Evolutionary conservation across 2,113 vertebrate genomes (phyloP), one percentile per base, ranked within the genome.

Genomic region (Anolis sagrei): DNA sequence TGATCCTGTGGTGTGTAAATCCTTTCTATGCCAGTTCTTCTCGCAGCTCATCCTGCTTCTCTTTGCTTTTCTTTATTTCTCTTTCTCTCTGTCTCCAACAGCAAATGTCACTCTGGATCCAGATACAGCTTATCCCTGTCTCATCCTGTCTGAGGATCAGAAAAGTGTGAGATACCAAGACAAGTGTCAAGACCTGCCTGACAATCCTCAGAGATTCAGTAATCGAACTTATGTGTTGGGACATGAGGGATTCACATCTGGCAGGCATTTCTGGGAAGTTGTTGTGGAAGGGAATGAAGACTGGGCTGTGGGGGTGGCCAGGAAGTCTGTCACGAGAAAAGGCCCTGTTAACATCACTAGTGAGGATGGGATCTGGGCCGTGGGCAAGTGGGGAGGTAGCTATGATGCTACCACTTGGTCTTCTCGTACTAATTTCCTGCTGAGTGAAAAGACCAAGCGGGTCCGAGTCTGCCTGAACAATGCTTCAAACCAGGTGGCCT

Each of bases 311-410:
- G 80, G 80, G 10, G n/a, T 82, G 11, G 66, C 68, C 68, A 72
- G 68, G 27, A 39, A 72, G 49, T 73, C 68, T 36, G 49, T 82
- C 21, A 25, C 9, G 5, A 82, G 80, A 21, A 82, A 72, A 21
- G 68, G 68, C 1, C 2, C 0, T 1, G 1, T 72, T 9, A 5
- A 0, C n/a, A n/a, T n/a, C 0, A 58, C 14, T 13, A 18, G 4
- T 16, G n/a, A 72, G n/a, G 68, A 27, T 34, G 66, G 80, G 19
- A 58, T 82, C n/a, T 82, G 81, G 81, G 10, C 2, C 27, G 4
- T 73, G 68, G n/a, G 7, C 11, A 58, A 25, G 21, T 70, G 48
- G n/a, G 0, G 1, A 34, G 68, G n/a, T 11, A 4, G 1, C 18
- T 82, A 82, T n/a, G 0, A 1, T 2, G 9, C 9, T 51, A 27